phyloP scores from a whole-genome alignment of 1,140 invertebrate species.

The Orussus abietinus region DNA sequence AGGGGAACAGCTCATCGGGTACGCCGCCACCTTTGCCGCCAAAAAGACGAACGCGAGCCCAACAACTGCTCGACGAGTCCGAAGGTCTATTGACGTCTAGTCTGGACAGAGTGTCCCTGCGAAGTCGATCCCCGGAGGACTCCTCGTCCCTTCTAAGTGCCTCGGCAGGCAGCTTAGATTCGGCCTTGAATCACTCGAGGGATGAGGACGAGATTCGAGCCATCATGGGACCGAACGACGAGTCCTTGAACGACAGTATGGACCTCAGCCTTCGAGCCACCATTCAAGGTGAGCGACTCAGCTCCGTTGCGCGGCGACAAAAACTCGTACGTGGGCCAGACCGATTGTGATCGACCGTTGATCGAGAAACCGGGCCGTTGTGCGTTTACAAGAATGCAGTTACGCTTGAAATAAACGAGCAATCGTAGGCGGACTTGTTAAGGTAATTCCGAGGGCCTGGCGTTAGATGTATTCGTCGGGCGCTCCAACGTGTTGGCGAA shows the following conservation, averaged over 20 bases:
- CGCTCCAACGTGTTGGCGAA: too few relatives aligned
- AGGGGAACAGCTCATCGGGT: slow-evolving; percentile 43
- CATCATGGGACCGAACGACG: slow-evolving; percentile 59
- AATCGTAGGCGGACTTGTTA: too few relatives aligned
- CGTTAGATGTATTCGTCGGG: too few relatives aligned
- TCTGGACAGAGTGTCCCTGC: slow-evolving; percentile 60
- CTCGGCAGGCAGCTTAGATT: slow-evolving; percentile 77
- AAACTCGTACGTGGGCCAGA: too few relatives aligned
- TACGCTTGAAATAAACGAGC: too few relatives aligned
- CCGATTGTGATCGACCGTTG: too few relatives aligned
- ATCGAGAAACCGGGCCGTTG: too few relatives aligned
- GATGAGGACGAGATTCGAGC: slow-evolving; percentile 68
- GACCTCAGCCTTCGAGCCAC: slow-evolving; percentile 51
- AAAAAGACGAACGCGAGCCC: slow-evolving; percentile 59
- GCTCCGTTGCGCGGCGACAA: too few relatives aligned
- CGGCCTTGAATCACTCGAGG: slow-evolving; percentile 75
- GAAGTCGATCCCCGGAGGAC: slow-evolving; percentile 64
- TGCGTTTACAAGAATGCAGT: too few relatives aligned
- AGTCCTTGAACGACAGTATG: slow-evolving; percentile 50
- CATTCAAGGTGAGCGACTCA: slow-evolving; percentile 47
- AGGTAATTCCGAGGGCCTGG: too few relatives aligned
- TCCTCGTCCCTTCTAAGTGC: slow-evolving; percentile 67
- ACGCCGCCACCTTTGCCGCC: slow-evolving; percentile 70
- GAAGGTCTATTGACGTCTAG: slow-evolving; percentile 54
- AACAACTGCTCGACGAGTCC: slow-evolving; percentile 53